A percentile compares a stretch with the other conserved stretches of the same genome.
Conservation (phyloP, 2,113 vertebrate species). For the Phylloscopus trochiloides region DNA sequence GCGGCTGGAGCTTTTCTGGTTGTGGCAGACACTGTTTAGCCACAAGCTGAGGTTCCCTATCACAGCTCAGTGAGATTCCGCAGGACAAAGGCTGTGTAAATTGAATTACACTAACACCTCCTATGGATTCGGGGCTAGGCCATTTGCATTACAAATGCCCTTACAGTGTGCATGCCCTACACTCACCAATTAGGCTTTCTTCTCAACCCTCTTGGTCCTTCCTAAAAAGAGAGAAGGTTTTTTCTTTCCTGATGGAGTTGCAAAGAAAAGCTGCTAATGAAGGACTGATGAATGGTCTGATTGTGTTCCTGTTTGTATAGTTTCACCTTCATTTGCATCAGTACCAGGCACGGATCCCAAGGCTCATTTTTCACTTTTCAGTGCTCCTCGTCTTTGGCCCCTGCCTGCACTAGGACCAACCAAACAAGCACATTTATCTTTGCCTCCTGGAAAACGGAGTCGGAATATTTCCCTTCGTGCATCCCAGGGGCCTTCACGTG, state of each 20-base stretch:
- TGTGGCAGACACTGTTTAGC: background rate
- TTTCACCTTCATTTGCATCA: slow-evolving; percentile 80
- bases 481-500: background rate
- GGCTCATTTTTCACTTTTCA: slow-evolving; percentile 62
- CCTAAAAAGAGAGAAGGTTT: slow-evolving; percentile 55
- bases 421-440: slow-evolving; percentile 48
- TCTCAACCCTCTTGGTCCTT: slow-evolving; percentile 33
- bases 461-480: background rate
- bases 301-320: slow-evolving; percentile 78
- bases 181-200: slow-evolving; percentile 66
- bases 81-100: background rate
- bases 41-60: background rate
- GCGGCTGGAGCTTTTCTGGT: background rate
- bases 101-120: background rate
- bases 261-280: slow-evolving; percentile 74
- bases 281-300: slow-evolving; percentile 72
- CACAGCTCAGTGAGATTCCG: background rate
- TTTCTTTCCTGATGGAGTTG: slow-evolving; percentile 37
- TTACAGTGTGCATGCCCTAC: slow-evolving; percentile 6
- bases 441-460: background rate
- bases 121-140: slow-evolving; percentile 19
- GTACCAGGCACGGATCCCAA: slow-evolving; percentile 78
- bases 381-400: slow-evolving; percentile 45
- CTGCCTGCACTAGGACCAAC: background rate
- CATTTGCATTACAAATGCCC: slow-evolving; percentile 50